phyloP scores from a whole-genome alignment of 2,113 vertebrate genomes.

The Saimiri boliviensis region DNA sequence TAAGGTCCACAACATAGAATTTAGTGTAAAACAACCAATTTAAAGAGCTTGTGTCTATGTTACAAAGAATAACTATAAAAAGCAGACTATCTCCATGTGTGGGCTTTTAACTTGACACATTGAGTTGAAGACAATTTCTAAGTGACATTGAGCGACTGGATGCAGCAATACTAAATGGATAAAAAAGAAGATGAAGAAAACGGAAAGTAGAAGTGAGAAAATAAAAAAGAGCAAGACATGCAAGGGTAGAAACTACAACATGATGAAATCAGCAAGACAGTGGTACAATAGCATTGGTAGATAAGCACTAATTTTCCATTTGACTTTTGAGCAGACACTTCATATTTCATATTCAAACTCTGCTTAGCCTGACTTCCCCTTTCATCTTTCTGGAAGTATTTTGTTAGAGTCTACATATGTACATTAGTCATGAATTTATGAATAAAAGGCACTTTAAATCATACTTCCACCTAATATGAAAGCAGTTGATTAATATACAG shows the following conservation, averaged over 20 bases:
- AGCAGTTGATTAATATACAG: not conserved
- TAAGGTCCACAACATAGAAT: not conserved
- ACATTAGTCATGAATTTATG: not conserved
- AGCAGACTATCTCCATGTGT: not conserved
- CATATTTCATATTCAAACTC: not conserved
- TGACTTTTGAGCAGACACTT: not conserved
- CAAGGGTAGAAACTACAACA: not conserved
- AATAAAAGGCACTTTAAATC: not conserved
- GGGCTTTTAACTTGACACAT: not conserved
- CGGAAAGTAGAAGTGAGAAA: not conserved
- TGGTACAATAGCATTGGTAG: not conserved
- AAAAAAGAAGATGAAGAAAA: not conserved
- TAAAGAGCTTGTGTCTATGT: not conserved
- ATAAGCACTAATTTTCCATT: not conserved
- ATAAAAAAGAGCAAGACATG: not conserved
- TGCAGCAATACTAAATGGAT: not conserved
- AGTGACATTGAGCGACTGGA: not conserved
- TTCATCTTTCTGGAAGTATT: not conserved
- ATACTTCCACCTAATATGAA: not conserved
- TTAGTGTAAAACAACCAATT: not conserved
- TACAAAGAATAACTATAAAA: not conserved
- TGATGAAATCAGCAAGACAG: not conserved
- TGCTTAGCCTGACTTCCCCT: not conserved
- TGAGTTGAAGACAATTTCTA: not conserved
- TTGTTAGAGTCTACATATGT: not conserved